These are phyloP conservation scores for Battus philenor DNA, from an alignment of 1,140 invertebrate species.

Conservation along the genomic window DNA sequence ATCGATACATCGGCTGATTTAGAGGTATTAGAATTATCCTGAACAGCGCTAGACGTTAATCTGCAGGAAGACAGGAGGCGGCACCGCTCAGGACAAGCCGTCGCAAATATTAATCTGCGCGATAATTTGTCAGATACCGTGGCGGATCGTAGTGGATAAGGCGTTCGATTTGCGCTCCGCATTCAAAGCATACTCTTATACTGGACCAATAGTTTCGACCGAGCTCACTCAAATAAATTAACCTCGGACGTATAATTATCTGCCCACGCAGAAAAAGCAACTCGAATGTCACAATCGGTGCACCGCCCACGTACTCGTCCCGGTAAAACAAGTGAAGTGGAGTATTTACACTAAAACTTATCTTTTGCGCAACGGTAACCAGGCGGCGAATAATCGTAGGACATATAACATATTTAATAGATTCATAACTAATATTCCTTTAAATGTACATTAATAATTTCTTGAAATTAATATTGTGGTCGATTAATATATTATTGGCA, in stretches of 20 bases:
- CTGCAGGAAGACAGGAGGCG: no score
- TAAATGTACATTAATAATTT: no score
- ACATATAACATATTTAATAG: no score
- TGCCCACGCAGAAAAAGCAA: constrained; percentile 58
- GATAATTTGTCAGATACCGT: constrained; percentile 6
- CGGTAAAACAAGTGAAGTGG: constrained; percentile 36
- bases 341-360: constrained; percentile 33
- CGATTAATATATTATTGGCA: no score
- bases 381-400: no score
- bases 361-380: neutral
- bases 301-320: constrained; percentile 37
- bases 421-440: no score
- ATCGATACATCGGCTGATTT: no score
- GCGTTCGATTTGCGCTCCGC: constrained; percentile 2
- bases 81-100: no score
- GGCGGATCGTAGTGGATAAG: constrained; percentile 1
- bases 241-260: constrained; percentile 59
- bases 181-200: constrained; percentile 17
- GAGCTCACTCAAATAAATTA: constrained; percentile 51
- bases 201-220: constrained; percentile 36
- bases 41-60: no score
- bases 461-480: no score
- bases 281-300: constrained; percentile 53
- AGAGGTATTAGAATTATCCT: no score
- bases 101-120: constrained; percentile 5